Evolutionary conservation across 2,113 vertebrate genomes (phyloP).

Genomic region (Pedionomus torquatus): DNA sequence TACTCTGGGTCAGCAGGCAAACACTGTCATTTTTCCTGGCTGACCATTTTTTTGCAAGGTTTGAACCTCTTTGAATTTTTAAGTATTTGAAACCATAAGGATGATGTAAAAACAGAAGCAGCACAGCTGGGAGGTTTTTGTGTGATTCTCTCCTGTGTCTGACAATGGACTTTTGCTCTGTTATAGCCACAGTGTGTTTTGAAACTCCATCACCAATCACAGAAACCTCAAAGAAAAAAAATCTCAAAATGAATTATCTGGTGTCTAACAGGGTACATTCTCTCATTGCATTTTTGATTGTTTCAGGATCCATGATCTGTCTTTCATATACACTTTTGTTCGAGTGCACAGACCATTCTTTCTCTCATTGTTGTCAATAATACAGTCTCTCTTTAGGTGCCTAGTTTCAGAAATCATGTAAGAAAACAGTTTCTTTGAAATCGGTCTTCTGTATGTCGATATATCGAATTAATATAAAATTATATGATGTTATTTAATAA

Average conservation of each 20-base stretch:
- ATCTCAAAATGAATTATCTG: neutral
- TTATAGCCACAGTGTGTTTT: neutral
- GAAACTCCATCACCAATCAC: neutral
- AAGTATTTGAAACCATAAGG: neutral
- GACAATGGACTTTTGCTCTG: neutral
- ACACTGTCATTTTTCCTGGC: neutral
- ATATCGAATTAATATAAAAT: neutral
- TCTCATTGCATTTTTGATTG: neutral
- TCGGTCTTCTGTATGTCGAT: neutral
- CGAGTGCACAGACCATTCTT: neutral
- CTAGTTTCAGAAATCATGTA: neutral
- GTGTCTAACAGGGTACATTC: neutral
- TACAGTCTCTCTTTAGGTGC: neutral
- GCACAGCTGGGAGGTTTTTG: neutral
- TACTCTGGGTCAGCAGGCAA: neutral
- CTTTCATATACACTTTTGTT: accelerated
- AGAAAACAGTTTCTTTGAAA: neutral
- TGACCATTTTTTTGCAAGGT: neutral
- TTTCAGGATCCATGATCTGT: neutral
- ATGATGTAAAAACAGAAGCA: neutral
- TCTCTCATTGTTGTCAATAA: neutral
- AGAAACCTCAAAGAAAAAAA: neutral
- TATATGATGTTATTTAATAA: neutral
- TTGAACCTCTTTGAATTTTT: neutral
- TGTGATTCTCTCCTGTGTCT: neutral